Conservation (phyloP, 2,888 invertebrate species). For the Sisyra nigra region DNA sequence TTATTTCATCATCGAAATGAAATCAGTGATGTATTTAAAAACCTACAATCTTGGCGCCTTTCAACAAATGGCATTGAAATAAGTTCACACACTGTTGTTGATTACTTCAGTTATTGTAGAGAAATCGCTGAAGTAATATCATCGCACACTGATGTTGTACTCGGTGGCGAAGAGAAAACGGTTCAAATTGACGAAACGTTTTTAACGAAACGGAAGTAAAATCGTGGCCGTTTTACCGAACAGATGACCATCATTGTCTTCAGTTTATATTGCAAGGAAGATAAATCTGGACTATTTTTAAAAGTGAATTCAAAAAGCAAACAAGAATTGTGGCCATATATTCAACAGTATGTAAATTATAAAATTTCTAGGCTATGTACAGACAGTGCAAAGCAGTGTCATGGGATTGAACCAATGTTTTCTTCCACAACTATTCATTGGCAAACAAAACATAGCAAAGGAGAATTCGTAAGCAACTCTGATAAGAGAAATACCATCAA, state of each 20-base stretch:
- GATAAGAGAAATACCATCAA: constrained; percentile 7
- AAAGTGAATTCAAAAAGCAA: constrained; percentile 9
- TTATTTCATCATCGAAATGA: neutral
- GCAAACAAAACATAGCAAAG: constrained; percentile 10
- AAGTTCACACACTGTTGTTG: constrained; percentile 9
- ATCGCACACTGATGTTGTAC: constrained; percentile 8
- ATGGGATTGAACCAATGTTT: constrained; percentile 5
- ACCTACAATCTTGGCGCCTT: constrained; percentile 7
- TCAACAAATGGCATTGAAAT: neutral
- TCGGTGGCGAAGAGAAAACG: constrained; percentile 11
- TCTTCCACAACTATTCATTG: constrained; percentile 7
- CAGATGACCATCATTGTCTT: constrained; percentile 11
- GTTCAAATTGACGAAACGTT: constrained; percentile 13
- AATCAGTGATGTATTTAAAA: neutral
- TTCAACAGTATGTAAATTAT: constrained; percentile 10
- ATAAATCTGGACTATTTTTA: constrained; percentile 11
- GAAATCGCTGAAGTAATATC: constrained; percentile 10
- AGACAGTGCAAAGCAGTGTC: constrained; percentile 11
- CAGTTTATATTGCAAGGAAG: constrained; percentile 12
- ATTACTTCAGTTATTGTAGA: constrained; percentile 12
- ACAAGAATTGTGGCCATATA: constrained; percentile 12
- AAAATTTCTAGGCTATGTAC: constrained; percentile 11
- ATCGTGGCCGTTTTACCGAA: constrained; percentile 9
- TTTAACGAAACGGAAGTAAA: constrained; percentile 11
- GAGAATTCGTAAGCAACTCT: constrained; percentile 10